Evolutionary conservation across 2,888 invertebrate species (phyloP).

Genomic region (Taenaris catops): DNA sequence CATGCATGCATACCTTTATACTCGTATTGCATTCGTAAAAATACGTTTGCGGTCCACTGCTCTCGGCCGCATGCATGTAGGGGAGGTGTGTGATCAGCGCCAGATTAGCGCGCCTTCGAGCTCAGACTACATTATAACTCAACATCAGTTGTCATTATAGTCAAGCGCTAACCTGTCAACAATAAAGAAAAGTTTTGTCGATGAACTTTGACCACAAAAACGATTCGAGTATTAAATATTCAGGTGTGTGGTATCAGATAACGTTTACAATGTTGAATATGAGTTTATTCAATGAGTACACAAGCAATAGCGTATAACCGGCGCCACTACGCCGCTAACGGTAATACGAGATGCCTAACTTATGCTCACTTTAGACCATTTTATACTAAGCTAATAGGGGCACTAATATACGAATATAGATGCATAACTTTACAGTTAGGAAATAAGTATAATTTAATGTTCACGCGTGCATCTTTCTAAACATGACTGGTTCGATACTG

Average conservation of each 20-base stretch:
- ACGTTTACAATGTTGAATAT: conserved; percentile 24
- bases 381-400: conserved; percentile 38
- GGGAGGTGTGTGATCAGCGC: no score
- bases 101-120: no score
- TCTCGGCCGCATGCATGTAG: no score
- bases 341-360: conserved; percentile 71
- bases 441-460: neutral
- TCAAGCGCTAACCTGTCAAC: no score
- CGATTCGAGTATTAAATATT: conserved; percentile 11
- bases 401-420: conserved; percentile 22
- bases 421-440: conserved; percentile 8
- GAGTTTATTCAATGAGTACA: conserved; percentile 22
- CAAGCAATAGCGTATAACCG: conserved; percentile 33
- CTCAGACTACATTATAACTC: no score
- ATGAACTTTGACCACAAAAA: conserved; percentile 18
- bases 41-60: no score
- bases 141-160: no score
- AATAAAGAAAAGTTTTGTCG: no score
- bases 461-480: no score
- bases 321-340: conserved; percentile 68
- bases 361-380: conserved; percentile 46
- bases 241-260: conserved; percentile 20
- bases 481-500: no score
- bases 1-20: no score
- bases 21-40: no score